A percentile compares a stretch with the other conserved stretches of the same genome.
phyloP scores from a whole-genome alignment of 2,113 vertebrate species.

The Siphamia tubifer region DNA sequence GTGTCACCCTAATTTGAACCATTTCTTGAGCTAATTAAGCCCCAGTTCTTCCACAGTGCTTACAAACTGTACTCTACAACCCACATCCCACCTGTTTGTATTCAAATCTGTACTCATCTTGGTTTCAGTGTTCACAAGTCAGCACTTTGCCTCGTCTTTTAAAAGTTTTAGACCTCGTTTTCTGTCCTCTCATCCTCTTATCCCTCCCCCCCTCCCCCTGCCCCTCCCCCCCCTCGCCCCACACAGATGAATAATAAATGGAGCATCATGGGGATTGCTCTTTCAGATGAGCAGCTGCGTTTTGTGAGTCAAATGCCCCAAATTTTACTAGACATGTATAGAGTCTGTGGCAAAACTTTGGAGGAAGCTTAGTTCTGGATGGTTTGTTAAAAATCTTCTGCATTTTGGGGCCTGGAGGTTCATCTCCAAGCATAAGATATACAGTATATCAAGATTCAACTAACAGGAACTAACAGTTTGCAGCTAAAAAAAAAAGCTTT shows the following conservation, averaged over 20 bases:
- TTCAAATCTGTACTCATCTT: slow-evolving; percentile 46
- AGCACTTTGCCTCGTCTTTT: slow-evolving; percentile 61
- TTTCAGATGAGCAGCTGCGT: slow-evolving; percentile 65
- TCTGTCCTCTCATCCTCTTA: slow-evolving; percentile 49
- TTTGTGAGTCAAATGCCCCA: slow-evolving; percentile 67
- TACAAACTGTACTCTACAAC: slow-evolving; percentile 33
- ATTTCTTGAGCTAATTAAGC: slow-evolving; percentile 63
- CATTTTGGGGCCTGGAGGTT: not conserved
- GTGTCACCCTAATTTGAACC: slow-evolving; percentile 51
- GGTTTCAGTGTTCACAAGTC: slow-evolving; percentile 50
- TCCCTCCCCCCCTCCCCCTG: not conserved
- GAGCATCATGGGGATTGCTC: slow-evolving; percentile 52
- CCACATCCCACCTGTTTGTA: slow-evolving; percentile 59
- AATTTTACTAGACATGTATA: slow-evolving; percentile 50
- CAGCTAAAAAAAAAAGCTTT: too few relatives aligned
- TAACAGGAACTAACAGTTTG: too few relatives aligned
- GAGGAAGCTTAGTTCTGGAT: slow-evolving; percentile 39
- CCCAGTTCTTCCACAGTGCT: slow-evolving; percentile 43
- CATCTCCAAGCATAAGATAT: not conserved
- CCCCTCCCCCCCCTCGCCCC: not conserved
- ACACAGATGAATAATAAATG: slow-evolving; percentile 71
- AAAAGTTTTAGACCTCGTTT: slow-evolving; percentile 59
- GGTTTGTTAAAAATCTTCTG: slow-evolving; percentile 38
- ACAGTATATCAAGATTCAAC: too few relatives aligned
- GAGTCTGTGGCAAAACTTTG: slow-evolving; percentile 49